phyloP scores from a whole-genome alignment of 2,888 invertebrate genomes.

The Tenthredo distinguenda region DNA sequence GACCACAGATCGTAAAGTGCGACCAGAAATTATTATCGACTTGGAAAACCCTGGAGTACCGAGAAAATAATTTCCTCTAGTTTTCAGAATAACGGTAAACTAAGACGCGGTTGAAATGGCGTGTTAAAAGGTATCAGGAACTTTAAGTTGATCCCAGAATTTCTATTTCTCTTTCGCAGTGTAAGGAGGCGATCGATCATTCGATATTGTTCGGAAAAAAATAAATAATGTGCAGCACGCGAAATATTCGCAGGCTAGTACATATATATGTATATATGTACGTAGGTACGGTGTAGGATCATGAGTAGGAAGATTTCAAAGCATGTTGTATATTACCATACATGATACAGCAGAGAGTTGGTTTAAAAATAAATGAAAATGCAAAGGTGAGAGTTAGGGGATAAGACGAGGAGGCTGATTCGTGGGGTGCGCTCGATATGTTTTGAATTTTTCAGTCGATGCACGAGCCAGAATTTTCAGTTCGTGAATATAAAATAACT shows the following conservation, averaged over 20 bases:
- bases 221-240: background rate
- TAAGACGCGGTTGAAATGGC: background rate
- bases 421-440: slow-evolving; percentile 12
- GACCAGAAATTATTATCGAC: background rate
- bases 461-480: slow-evolving; percentile 1
- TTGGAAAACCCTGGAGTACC: background rate
- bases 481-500: slow-evolving; percentile 16
- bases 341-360: slow-evolving; percentile 28
- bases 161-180: background rate
- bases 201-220: background rate
- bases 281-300: background rate
- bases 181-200: background rate
- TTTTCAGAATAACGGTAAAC: background rate
- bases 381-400: background rate
- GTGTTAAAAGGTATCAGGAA: background rate
- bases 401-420: slow-evolving; percentile 26
- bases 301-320: slow-evolving; percentile 7
- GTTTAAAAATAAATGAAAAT: slow-evolving; percentile 30
- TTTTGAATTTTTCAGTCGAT: slow-evolving; percentile 27
- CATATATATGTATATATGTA: background rate
- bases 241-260: background rate
- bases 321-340: slow-evolving; percentile 8
- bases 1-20: background rate
- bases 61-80: background rate
- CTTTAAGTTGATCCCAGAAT: background rate